phyloP scores from a whole-genome alignment of 2,888 invertebrate species.

The Fissipunctia ypsillon region DNA sequence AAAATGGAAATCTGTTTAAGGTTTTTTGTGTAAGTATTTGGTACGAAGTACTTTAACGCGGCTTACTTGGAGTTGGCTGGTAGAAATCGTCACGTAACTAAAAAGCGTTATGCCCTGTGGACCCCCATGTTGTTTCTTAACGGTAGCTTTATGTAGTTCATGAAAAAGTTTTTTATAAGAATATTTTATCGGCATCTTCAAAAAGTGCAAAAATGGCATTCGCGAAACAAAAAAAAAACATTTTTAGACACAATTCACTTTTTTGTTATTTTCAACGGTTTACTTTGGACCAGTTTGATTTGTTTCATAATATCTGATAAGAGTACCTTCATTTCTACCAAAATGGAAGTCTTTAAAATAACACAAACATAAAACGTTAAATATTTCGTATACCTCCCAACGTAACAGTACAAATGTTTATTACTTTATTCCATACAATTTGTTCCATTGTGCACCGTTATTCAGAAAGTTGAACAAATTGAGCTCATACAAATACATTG shows the following conservation, averaged over 20 bases:
- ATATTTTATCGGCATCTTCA: not conserved
- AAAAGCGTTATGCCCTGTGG: too few species aligned
- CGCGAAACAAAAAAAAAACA: not conserved
- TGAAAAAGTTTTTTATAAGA: too few species aligned
- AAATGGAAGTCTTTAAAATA: conserved; percentile 26
- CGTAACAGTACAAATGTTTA: conserved; percentile 43
- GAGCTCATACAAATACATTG: conserved; percentile 43
- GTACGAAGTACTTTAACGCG: too few species aligned
- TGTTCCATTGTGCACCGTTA: conserved; percentile 51
- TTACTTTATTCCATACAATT: conserved; percentile 61
- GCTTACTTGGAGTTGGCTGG: too few species aligned
- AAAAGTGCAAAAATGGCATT: not conserved
- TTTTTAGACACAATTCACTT: not conserved
- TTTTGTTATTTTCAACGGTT: not conserved
- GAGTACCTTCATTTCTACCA: not conserved
- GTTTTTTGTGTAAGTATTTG: too few species aligned
- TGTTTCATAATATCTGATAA: not conserved
- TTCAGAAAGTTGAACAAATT: conserved; percentile 59
- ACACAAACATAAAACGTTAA: conserved; percentile 27
- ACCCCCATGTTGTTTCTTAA: too few species aligned
- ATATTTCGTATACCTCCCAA: conserved; percentile 24
- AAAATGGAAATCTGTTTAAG: too few species aligned
- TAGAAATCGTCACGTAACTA: too few species aligned
- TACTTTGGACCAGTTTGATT: too few species aligned
- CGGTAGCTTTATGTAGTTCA: too few species aligned